phyloP scores from a whole-genome alignment of 37 sponge, comb jelly and placozoan genomes.

The Amphimedon queenslandica region DNA sequence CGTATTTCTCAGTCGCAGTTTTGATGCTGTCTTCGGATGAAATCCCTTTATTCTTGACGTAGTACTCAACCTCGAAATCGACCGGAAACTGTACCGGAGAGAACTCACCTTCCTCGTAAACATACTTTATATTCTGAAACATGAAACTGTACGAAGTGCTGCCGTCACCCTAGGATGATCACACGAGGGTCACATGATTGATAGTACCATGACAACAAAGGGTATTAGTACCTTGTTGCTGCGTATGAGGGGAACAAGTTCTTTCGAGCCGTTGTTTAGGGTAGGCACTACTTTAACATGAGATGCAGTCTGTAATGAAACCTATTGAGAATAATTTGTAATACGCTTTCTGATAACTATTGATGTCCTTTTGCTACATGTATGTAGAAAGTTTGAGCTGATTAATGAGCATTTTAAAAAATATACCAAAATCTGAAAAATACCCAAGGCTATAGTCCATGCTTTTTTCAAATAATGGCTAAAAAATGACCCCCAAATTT shows the following conservation, averaged over 20 bases:
- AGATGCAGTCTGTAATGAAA: conserved; percentile 44
- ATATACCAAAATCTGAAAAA: too few species aligned
- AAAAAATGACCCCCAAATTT: background rate
- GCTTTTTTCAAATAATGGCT: too few species aligned
- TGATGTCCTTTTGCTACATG: too few species aligned
- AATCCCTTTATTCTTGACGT: conserved; percentile 46
- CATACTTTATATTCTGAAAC: conserved; percentile 93
- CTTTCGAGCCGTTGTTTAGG: conserved; percentile 90
- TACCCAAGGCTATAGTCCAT: too few species aligned
- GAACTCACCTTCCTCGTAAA: conserved; percentile 50
- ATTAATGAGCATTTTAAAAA: conserved; percentile 5
- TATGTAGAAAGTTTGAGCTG: too few species aligned
- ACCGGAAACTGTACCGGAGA: conserved; percentile 59
- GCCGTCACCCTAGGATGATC: too few species aligned
- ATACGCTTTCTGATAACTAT: background rate
- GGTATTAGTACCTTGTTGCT: too few species aligned
- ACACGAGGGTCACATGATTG: background rate
- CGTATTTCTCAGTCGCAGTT: conserved; percentile 48
- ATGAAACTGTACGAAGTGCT: conserved; percentile 75
- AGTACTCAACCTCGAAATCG: conserved; percentile 14
- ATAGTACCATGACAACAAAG: too few species aligned
- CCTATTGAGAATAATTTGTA: conserved; percentile 22
- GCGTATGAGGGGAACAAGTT: conserved; percentile 61
- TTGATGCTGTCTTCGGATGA: conserved; percentile 25
- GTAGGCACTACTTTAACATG: conserved; percentile 94